These are phyloP conservation scores for Hybos culiciformis DNA, from an alignment of 2,888 invertebrate species.

Conservation along the genomic window DNA sequence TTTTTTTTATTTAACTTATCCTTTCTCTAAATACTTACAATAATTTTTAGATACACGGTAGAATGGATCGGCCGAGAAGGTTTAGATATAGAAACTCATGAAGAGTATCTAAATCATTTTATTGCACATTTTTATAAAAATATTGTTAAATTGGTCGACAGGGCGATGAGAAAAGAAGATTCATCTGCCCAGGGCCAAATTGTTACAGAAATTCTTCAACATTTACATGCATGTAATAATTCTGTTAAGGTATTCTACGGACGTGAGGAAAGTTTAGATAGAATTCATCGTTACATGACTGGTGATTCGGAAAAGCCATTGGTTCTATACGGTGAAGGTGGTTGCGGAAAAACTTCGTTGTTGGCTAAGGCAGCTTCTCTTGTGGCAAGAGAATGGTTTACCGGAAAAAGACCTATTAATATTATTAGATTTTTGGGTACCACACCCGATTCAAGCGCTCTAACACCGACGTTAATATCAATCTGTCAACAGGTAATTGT, in stretches of 20 bases:
- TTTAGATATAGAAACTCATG: slow-evolving; percentile 79
- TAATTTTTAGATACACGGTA: slow-evolving; percentile 61
- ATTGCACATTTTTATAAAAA: slow-evolving; percentile 89
- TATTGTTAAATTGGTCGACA: slow-evolving; percentile 80
- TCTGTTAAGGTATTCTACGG: slow-evolving; percentile 91
- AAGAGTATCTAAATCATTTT: slow-evolving; percentile 87
- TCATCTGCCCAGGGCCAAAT: slow-evolving; percentile 87
- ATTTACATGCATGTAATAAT: slow-evolving; percentile 89
- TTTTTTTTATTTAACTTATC: no score
- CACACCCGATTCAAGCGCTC: slow-evolving; percentile 90
- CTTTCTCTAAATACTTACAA: background rate
- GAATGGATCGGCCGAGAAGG: slow-evolving; percentile 97
- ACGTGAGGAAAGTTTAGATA: slow-evolving; percentile 68
- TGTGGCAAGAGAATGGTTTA: slow-evolving; percentile 59
- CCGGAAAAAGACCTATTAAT: slow-evolving; percentile 64
- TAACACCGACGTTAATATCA: slow-evolving; percentile 86
- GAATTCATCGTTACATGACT: slow-evolving; percentile 69
- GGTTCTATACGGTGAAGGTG: slow-evolving; percentile 86
- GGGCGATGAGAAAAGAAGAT: slow-evolving; percentile 91
- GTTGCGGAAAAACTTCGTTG: slow-evolving; percentile 94
- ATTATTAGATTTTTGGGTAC: slow-evolving; percentile 89
- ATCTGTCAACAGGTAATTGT: slow-evolving; percentile 77
- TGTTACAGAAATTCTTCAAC: slow-evolving; percentile 86
- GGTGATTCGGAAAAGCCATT: slow-evolving; percentile 76
- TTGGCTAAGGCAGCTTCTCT: slow-evolving; percentile 82